A percentile compares a stretch with the other conserved stretches of the same genome.
Evolutionary conservation across 2,888 invertebrate genomes (phyloP).

Genomic region (Ephialtes manifestator): DNA sequence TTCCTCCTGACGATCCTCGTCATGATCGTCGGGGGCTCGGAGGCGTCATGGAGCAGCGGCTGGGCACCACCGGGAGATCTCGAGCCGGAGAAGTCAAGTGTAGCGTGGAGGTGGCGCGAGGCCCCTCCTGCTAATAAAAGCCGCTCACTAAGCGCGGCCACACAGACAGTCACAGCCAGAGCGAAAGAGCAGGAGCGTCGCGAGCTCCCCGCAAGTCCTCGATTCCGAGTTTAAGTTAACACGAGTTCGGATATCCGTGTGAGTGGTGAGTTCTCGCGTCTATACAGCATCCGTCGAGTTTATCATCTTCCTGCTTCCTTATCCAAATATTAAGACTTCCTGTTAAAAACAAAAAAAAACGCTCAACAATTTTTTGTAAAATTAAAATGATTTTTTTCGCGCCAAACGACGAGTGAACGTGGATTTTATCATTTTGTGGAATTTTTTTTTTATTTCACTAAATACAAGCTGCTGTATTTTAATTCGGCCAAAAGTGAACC

Average conservation of each 20-base stretch:
- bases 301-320: conserved; percentile 7
- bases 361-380: background rate
- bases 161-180: conserved; percentile 85
- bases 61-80: conserved; percentile 66
- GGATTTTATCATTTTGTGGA: conserved; percentile 22
- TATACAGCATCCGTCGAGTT: conserved; percentile 5
- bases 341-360: background rate
- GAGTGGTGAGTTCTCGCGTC: conserved; percentile 78
- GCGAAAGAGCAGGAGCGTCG: conserved; percentile 83
- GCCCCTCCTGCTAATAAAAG: conserved; percentile 86
- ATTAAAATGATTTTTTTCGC: background rate
- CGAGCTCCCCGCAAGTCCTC: conserved; percentile 78
- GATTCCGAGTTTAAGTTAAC: conserved; percentile 74
- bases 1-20: conserved; percentile 15
- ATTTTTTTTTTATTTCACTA: background rate
- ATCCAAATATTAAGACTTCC: background rate
- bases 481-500: conserved; percentile 17
- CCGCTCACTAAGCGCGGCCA: conserved; percentile 85
- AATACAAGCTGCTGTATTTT: background rate
- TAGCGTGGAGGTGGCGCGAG: conserved; percentile 84
- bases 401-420: conserved; percentile 11
- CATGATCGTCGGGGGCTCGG: conserved; percentile 13
- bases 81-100: conserved; percentile 79
- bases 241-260: conserved; percentile 74
- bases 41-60: conserved; percentile 16